Percentiles rank a stretch among this genome's conserved stretches.
Evolutionary conservation across 2,797 vertebrate genomes (phyloP).

Genomic region (Agapornis canus): DNA sequence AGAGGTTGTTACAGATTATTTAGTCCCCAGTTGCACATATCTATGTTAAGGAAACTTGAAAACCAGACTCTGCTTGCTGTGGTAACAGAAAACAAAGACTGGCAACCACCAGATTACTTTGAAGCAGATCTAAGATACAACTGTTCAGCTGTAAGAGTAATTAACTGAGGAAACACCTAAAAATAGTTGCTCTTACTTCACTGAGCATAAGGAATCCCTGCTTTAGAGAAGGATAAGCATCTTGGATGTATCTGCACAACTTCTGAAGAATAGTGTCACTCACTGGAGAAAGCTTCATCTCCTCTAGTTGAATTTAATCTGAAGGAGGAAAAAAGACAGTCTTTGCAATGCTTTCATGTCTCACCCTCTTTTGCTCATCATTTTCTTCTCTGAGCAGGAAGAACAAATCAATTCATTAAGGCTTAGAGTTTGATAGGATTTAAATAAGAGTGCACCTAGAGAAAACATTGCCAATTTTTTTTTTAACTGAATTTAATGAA

Average conservation of each 20-base stretch:
- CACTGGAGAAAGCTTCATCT: not conserved
- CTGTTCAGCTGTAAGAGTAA: not conserved
- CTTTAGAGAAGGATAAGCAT: conserved; percentile 63
- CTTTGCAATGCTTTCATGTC: not conserved
- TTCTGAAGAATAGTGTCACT: conserved; percentile 50
- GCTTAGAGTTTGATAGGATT: not conserved
- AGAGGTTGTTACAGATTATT: conserved; percentile 4
- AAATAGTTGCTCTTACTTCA: conserved; percentile 59
- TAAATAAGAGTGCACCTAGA: not conserved
- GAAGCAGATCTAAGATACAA: not conserved
- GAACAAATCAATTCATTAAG: conserved; percentile 25
- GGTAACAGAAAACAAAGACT: not conserved
- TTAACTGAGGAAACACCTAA: not conserved
- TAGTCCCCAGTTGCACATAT: not conserved
- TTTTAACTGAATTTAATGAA: not conserved
- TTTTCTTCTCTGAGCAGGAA: not conserved
- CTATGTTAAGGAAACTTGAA: not conserved
- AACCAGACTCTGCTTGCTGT: not conserved
- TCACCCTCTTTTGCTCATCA: not conserved
- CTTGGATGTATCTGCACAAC: conserved; percentile 53
- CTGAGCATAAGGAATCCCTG: conserved; percentile 63
- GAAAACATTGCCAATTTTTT: not conserved
- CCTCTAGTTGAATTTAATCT: conserved; percentile 21
- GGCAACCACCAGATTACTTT: not conserved
- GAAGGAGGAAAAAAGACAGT: not conserved